These are phyloP conservation scores for Ctenoplectra terminalis DNA, from an alignment of 1,140 invertebrate species.

Conservation along the genomic window DNA sequence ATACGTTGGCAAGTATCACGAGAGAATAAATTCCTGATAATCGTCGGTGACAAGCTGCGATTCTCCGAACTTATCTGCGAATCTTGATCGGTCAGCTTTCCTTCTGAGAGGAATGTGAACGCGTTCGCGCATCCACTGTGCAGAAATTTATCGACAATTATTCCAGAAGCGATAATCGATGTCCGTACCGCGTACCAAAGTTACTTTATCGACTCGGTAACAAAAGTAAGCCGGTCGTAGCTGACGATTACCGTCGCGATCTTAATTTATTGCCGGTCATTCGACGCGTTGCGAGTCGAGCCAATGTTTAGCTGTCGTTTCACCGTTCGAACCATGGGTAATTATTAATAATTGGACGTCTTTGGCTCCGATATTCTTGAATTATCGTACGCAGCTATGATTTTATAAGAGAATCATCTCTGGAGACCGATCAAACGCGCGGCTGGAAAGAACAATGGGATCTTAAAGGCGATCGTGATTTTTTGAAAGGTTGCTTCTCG, in stretches of 20 bases:
- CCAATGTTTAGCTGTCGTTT: conserved; percentile 45
- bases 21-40: conserved; percentile 48
- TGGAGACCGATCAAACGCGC: conserved; percentile 2
- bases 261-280: conserved; percentile 39
- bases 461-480: conserved; percentile 32
- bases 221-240: conserved; percentile 51
- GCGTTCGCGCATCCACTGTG: not conserved
- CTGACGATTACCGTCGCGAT: conserved; percentile 53
- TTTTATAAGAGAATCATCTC: not conserved
- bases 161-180: conserved; percentile 42
- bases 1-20: conserved; percentile 5
- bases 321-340: conserved; percentile 39
- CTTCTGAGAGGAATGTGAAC: not conserved
- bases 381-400: conserved; percentile 9
- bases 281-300: not conserved
- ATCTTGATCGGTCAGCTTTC: conserved; percentile 33
- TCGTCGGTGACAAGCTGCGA: conserved; percentile 33
- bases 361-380: conserved; percentile 11
- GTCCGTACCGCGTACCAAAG: conserved; percentile 3
- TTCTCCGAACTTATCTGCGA: conserved; percentile 12
- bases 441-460: conserved; percentile 42
- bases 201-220: not conserved
- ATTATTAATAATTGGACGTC: conserved; percentile 62
- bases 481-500: conserved; percentile 48
- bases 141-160: conserved; percentile 55